phyloP scores from a whole-genome alignment of 2,888 invertebrate genomes.

The Anticlea derivata region DNA sequence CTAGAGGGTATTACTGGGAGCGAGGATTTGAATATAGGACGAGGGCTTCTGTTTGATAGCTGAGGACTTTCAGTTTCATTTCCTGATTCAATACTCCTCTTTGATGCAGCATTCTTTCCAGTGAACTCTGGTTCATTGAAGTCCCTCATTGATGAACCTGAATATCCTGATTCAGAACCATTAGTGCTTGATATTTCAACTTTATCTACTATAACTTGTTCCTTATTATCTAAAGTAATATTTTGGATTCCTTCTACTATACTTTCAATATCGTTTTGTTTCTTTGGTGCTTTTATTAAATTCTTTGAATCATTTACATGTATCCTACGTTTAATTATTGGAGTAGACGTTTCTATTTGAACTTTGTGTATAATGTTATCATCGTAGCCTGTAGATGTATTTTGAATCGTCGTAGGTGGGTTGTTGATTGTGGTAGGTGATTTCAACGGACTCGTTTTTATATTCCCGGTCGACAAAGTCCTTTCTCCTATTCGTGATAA shows the following conservation, averaged over 20 bases:
- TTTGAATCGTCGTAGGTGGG: constrained; percentile 3
- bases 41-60: constrained; percentile 26
- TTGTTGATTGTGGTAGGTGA: no score
- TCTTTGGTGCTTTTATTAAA: constrained; percentile 28
- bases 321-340: constrained; percentile 40
- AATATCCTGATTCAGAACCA: constrained; percentile 62
- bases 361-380: constrained; percentile 46
- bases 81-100: constrained; percentile 31
- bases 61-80: constrained; percentile 32
- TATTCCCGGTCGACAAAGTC: constrained; percentile 3
- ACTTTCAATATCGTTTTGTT: constrained; percentile 35
- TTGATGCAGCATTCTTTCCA: constrained; percentile 31
- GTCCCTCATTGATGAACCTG: constrained; percentile 54
- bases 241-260: constrained; percentile 43
- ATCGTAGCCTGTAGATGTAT: constrained; percentile 13
- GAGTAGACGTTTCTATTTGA: constrained; percentile 54
- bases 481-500: constrained; percentile 21
- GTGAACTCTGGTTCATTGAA: constrained; percentile 42
- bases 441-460: background rate
- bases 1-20: constrained; percentile 47
- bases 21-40: constrained; percentile 49
- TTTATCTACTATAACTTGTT: constrained; percentile 42
- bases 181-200: constrained; percentile 53
- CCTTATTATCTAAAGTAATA: constrained; percentile 40
- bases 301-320: constrained; percentile 15